Base-by-base conservation (phyloP, 1,140 invertebrate genomes). In the Branchinecta lynchi region DNA sequence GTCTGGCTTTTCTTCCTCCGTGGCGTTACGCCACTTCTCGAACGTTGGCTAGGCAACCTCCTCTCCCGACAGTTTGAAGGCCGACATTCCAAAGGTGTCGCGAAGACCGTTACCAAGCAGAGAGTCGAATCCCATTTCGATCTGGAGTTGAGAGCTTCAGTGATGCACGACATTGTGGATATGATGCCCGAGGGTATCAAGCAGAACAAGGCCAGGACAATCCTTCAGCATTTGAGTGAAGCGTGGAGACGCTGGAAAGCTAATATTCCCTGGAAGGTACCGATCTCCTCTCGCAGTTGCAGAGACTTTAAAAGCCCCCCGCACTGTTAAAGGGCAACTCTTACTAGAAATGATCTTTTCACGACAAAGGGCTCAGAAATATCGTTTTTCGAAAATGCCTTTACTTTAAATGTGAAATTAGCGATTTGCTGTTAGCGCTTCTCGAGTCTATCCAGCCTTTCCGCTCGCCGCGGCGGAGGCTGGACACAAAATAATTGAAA, bases 101-200 rank as follows among this genome's bases (percentile, higher is more conserved):
- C 97, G 0, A 99, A 99, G 80, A 99, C 97, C 5, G 97, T 99
- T 0, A 99, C 97, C 0, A 99, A 99, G 77, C 97, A 99, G 79
- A 84, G 97, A 75, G 97, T 99, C 0, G 97, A 99, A 76, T 97
- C 93, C 66, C 97, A 99, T 81, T 99, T 98, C 80, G 97, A 99
- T 86, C 82, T 99, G 69, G 97, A 99, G 81, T 80, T 99, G 72
- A 84, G 97, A 74, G 94, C 94, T 51, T 97, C 94, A 0, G 94
- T 86, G 15, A 99, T 99, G 97, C 96, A 99, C 80, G 97, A 99
- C 77, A 99, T 99, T 76, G 86, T 99, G 1, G 97, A 99, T 77
- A 99, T 99, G 96, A 99, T 99, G 97, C 97, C 97, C 0, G 96
- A 99, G 81, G 96, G 96, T 72, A 99, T 99, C 74, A 99, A 99